Conservation (phyloP, 2,113 vertebrate species). For the Redunca redunca region DNA sequence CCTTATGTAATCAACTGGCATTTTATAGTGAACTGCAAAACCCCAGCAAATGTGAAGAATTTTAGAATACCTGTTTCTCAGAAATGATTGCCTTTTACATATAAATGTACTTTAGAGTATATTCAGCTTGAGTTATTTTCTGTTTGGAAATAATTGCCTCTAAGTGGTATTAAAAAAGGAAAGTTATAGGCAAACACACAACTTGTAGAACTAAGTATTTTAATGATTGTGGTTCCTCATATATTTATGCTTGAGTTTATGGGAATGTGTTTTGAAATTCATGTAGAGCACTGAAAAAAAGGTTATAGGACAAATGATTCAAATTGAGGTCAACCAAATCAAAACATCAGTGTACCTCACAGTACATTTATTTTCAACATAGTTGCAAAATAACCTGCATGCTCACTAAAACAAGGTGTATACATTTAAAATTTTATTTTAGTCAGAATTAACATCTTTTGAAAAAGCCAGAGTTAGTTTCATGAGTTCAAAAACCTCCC, state of each 20-base stretch:
- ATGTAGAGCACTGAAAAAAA: conserved; percentile 18
- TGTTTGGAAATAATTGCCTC: conserved; percentile 47
- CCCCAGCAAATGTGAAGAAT: conserved; percentile 18
- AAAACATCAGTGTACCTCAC: conserved; percentile 38
- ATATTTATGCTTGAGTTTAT: conserved; percentile 48
- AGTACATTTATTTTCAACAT: conserved; percentile 48
- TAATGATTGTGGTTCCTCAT: neutral
- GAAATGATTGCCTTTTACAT: conserved; percentile 25
- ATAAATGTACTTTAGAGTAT: conserved; percentile 35
- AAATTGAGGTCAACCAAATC: conserved; percentile 60
- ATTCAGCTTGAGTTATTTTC: conserved; percentile 40
- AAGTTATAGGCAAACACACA: conserved; percentile 28
- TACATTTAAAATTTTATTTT: conserved; percentile 76
- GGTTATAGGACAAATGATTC: conserved; percentile 48
- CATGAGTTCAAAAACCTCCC: neutral
- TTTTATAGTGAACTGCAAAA: conserved; percentile 35
- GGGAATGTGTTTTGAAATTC: conserved; percentile 46
- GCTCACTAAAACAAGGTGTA: conserved; percentile 68
- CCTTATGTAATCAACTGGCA: conserved; percentile 16
- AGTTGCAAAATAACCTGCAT: conserved; percentile 75
- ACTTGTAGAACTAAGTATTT: conserved; percentile 43
- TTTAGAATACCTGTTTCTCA: neutral
- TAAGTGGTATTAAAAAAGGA: conserved; percentile 42
- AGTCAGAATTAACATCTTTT: conserved; percentile 73
- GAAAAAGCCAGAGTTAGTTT: conserved; percentile 14